These are phyloP conservation scores for Patiria miniata DNA, from an alignment of 35 echinoderm and acorn worm genomes.

Conservation along the genomic window DNA sequence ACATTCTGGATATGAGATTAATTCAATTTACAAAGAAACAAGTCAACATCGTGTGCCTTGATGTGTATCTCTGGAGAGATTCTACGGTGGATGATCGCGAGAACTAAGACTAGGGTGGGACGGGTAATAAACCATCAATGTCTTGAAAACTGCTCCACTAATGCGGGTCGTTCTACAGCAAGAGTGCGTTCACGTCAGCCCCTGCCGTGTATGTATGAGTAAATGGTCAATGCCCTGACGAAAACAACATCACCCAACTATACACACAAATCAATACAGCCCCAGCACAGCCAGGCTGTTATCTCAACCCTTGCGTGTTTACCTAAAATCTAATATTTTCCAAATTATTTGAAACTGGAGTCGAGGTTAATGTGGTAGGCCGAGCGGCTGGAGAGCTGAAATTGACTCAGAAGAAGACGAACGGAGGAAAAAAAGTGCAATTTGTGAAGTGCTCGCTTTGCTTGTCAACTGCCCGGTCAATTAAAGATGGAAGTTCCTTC, in stretches of 20 bases:
- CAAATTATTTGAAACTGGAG: constrained; percentile 31
- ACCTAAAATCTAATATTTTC: constrained; percentile 30
- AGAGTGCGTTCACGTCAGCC: constrained; percentile 5
- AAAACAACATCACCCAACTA: background rate
- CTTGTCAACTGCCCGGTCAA: constrained; percentile 27
- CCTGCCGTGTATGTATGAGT: background rate
- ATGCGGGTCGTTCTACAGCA: background rate
- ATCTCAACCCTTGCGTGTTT: constrained; percentile 17
- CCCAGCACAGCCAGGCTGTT: constrained; percentile 9
- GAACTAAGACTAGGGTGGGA: no score
- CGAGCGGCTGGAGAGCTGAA: background rate
- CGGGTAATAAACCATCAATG: no score
- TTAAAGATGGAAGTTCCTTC: constrained; percentile 14
- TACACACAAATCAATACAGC: constrained; percentile 26
- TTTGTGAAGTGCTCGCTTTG: constrained; percentile 14
- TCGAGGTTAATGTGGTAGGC: constrained; percentile 23
- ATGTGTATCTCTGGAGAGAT: no score
- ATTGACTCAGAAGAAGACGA: background rate
- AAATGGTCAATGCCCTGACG: constrained; percentile 23
- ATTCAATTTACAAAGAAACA: background rate
- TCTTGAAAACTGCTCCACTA: no score
- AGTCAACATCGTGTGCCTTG: no score
- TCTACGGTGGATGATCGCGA: no score
- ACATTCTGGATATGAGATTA: constrained; percentile 1
- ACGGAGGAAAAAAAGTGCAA: background rate